Evolutionary conservation across 2,888 invertebrate species (phyloP).

Genomic region (Melanotus villosus): DNA sequence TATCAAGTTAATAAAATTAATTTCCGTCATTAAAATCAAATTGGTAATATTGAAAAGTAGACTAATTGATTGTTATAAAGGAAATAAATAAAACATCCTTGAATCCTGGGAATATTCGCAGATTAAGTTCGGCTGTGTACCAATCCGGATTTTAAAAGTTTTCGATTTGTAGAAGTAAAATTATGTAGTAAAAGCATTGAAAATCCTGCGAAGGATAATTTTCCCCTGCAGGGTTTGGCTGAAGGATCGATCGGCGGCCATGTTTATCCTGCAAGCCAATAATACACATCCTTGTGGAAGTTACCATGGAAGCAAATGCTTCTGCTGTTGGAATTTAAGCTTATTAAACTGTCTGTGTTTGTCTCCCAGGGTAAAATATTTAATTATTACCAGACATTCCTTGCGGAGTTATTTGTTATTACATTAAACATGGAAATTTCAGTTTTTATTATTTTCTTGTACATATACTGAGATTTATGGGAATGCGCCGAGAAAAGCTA

Average conservation of each 20-base stretch:
- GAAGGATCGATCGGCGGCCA: conserved; percentile 49
- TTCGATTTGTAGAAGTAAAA: not conserved
- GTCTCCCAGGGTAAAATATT: too few relatives aligned
- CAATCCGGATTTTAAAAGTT: not conserved
- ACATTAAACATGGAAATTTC: too few relatives aligned
- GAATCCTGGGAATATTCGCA: too few relatives aligned
- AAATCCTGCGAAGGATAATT: conserved; percentile 14
- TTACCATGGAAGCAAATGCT: conserved; percentile 46
- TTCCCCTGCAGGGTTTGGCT: conserved; percentile 38
- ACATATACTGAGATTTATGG: too few relatives aligned
- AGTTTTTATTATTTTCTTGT: too few relatives aligned
- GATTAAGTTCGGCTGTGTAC: too few relatives aligned
- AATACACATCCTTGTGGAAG: conserved; percentile 37
- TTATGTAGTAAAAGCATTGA: not conserved
- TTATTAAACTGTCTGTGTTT: conserved; percentile 4
- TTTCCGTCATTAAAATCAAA: conserved; percentile 7
- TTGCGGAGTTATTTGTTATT: too few relatives aligned
- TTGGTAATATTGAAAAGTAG: not conserved
- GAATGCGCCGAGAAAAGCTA: too few relatives aligned
- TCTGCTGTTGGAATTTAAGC: conserved; percentile 11
- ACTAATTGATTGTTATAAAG: not conserved
- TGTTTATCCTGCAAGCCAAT: conserved; percentile 48
- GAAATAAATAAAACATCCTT: not conserved
- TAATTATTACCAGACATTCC: too few relatives aligned
- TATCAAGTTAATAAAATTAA: conserved; percentile 16